These are phyloP conservation scores for Lepidostoma basale DNA, from an alignment of 1,140 invertebrate species.

Conservation along the genomic window DNA sequence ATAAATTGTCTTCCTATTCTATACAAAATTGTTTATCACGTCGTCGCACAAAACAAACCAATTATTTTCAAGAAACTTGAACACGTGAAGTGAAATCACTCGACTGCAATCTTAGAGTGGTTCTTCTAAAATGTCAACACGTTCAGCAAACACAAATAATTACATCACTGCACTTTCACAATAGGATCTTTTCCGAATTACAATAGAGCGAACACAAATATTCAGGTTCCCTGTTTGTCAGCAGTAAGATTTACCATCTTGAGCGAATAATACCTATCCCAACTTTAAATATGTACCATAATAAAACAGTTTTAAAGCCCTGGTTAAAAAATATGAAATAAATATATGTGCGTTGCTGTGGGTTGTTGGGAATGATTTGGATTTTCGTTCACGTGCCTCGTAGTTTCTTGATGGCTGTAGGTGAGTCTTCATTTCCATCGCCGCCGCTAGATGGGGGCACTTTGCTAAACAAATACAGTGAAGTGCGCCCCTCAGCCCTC, in stretches of 20 bases:
- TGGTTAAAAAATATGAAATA: neutral
- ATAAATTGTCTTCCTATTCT: too few species aligned
- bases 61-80: too few species aligned
- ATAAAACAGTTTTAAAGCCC: neutral
- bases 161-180: too few species aligned
- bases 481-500: constrained; percentile 32
- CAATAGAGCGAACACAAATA: neutral
- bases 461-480: constrained; percentile 32
- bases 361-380: too few species aligned
- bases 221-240: neutral
- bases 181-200: too few species aligned
- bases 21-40: too few species aligned
- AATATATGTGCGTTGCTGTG: neutral
- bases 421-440: constrained; percentile 17
- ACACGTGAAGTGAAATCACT: too few species aligned
- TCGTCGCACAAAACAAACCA: too few species aligned
- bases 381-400: too few species aligned
- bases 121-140: too few species aligned
- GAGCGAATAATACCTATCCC: neutral
- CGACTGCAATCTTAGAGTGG: too few species aligned
- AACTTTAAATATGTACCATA: neutral
- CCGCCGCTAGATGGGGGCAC: constrained; percentile 1
- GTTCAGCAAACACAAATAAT: too few species aligned
- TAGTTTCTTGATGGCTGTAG: neutral
- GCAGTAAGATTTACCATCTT: neutral